Evolutionary conservation across 2,797 vertebrate species (phyloP).

Genomic region (Falco rusticolus): DNA sequence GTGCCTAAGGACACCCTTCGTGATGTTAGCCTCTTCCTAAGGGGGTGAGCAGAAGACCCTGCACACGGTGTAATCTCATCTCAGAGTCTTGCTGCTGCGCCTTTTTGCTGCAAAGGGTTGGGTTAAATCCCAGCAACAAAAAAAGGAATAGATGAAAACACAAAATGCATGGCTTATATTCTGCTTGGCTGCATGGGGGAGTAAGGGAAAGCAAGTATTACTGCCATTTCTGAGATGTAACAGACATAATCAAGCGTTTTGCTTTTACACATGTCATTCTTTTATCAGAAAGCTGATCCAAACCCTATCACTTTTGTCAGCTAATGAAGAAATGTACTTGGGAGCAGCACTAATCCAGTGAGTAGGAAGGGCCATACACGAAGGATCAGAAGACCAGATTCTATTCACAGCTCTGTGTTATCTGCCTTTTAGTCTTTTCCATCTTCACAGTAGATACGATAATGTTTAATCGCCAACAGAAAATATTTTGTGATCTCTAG

Average conservation of each 20-base stretch:
- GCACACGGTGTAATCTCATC: neutral
- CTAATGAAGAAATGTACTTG: neutral
- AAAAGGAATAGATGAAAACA: neutral
- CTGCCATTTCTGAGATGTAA: neutral
- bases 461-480: neutral
- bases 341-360: neutral
- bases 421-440: neutral
- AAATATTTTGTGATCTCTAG: constrained; percentile 40
- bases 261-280: neutral
- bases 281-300: neutral
- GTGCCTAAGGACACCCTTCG: neutral
- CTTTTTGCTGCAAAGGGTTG: neutral
- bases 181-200: neutral
- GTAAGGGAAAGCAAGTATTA: neutral
- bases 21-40: neutral
- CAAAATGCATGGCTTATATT: neutral
- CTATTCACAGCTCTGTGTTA: neutral
- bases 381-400: neutral
- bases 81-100: neutral
- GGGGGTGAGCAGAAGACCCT: neutral
- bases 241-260: neutral
- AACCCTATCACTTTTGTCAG: neutral
- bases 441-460: neutral
- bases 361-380: neutral
- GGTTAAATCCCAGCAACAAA: neutral